phyloP scores from a whole-genome alignment of 2,113 vertebrate genomes.

The Perognathus longimembris region DNA sequence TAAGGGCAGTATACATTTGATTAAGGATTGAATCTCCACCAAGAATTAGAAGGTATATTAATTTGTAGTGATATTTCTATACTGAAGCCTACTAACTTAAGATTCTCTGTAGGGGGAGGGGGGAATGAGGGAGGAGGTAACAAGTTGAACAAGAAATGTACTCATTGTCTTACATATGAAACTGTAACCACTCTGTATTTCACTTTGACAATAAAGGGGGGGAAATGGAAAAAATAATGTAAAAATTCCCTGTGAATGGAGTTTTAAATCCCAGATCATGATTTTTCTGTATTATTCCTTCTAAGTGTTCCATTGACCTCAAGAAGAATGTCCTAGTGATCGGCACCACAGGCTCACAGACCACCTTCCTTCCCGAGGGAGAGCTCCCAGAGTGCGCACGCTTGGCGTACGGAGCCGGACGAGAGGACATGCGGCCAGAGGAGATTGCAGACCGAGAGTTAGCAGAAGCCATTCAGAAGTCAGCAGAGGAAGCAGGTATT shows the following conservation, averaged over 20 bases:
- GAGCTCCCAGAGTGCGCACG: slow-evolving; percentile 97
- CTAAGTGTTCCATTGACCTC: slow-evolving; percentile 97
- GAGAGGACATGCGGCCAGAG: slow-evolving; percentile 92
- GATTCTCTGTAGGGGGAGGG: too few species aligned
- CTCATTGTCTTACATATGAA: too few species aligned
- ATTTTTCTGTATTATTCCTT: slow-evolving; percentile 11
- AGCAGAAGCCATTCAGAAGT: slow-evolving; percentile 97
- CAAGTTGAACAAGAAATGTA: too few species aligned
- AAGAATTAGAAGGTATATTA: neutral
- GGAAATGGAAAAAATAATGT: too few species aligned
- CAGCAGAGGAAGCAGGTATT: slow-evolving; percentile 96
- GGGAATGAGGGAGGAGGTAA: too few species aligned
- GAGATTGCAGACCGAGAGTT: slow-evolving; percentile 96
- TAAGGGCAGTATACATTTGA: too few species aligned
- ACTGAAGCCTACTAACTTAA: neutral
- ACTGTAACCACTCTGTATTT: too few species aligned
- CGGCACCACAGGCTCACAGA: slow-evolving; percentile 96
- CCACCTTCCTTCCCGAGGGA: slow-evolving; percentile 94
- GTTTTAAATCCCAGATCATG: neutral
- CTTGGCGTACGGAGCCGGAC: slow-evolving; percentile 93
- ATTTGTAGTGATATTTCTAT: neutral
- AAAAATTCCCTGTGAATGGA: neutral
- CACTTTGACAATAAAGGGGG: too few species aligned
- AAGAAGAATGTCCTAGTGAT: slow-evolving; percentile 97
- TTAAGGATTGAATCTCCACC: too few species aligned